phyloP scores from a whole-genome alignment of 2,888 invertebrate genomes.

The Escarpia spicata region DNA sequence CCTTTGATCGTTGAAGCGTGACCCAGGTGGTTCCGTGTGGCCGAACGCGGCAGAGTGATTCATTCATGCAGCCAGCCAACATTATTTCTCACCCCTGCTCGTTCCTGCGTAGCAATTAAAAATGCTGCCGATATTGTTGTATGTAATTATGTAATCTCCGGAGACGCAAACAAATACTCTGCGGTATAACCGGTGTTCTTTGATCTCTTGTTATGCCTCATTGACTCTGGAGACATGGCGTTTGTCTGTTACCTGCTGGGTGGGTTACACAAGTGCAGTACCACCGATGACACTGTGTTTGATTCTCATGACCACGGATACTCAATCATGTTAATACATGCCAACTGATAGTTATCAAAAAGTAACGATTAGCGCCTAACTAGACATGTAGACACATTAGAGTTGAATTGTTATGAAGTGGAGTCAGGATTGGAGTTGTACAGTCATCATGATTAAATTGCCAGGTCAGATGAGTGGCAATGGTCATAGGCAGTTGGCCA shows the following conservation, averaged over 20 bases:
- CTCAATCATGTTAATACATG: neutral
- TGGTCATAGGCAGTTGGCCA: neutral
- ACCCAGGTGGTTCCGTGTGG: slow-evolving; percentile 12
- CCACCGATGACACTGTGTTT: neutral
- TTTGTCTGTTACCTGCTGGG: neutral
- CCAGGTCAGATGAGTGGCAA: neutral
- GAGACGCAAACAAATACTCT: neutral
- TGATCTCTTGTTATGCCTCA: neutral
- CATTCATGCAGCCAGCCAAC: neutral
- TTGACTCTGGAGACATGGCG: neutral
- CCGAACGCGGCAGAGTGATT: neutral
- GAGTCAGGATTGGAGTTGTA: neutral
- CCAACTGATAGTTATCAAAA: neutral
- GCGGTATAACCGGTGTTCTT: neutral
- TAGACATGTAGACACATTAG: neutral
- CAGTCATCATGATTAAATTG: neutral
- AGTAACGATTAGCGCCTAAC: neutral
- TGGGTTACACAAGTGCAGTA: neutral
- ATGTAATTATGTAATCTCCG: neutral
- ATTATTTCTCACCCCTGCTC: neutral
- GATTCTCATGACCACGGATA: neutral
- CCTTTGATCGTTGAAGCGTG: neutral
- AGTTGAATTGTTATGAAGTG: neutral
- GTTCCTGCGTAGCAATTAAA: neutral
- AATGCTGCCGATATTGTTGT: neutral